Evolutionary conservation across 2,888 invertebrate genomes (phyloP).

Genomic region (Pheosia tremula): DNA sequence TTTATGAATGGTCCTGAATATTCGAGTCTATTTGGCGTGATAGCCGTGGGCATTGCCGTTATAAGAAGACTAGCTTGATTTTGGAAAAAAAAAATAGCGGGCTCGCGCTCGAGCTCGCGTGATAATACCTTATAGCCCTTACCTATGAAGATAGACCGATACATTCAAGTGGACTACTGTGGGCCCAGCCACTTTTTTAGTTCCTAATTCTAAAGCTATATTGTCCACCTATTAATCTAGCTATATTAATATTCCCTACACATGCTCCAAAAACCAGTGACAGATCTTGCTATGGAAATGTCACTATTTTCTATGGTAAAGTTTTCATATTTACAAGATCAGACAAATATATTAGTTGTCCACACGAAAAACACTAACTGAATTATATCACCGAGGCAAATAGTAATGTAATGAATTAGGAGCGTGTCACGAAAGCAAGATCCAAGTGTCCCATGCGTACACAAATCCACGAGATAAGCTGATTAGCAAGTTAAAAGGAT

Average conservation of each 20-base stretch:
- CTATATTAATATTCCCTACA: conserved; percentile 16
- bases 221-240: conserved; percentile 15
- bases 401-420: conserved; percentile 44
- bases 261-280: conserved; percentile 18
- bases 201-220: not conserved
- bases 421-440: conserved; percentile 47
- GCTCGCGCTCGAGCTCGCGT: too few relatives aligned
- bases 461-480: conserved; percentile 69
- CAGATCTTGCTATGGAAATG: conserved; percentile 20
- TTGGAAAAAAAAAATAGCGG: too few relatives aligned
- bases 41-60: too few relatives aligned
- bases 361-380: not conserved
- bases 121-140: too few relatives aligned
- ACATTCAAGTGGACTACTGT: too few relatives aligned
- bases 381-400: conserved; percentile 10
- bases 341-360: not conserved
- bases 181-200: not conserved
- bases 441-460: conserved; percentile 45
- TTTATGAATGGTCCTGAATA: too few relatives aligned
- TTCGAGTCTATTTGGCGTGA: too few relatives aligned
- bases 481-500: conserved; percentile 74
- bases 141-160: too few relatives aligned
- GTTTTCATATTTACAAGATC: not conserved
- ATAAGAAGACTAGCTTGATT: too few relatives aligned
- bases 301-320: conserved; percentile 6